Percentiles rank a stretch among this genome's conserved stretches.
Evolutionary conservation across 2,797 vertebrate genomes (phyloP).

Genomic region (Arctocebus calabarensis): DNA sequence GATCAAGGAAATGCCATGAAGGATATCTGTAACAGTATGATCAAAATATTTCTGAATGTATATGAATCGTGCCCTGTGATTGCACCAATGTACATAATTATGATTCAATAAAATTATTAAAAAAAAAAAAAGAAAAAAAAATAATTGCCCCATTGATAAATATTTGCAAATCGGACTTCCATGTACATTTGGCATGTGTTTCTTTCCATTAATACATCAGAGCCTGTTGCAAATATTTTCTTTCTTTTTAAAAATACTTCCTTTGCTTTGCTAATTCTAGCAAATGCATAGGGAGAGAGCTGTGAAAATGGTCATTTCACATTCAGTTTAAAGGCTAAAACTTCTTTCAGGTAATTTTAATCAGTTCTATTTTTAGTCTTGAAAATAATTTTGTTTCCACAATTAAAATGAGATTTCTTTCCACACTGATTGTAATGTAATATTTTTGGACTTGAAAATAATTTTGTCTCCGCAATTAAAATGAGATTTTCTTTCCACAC

Average conservation of each 20-base stretch:
- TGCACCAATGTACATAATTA: too few species aligned
- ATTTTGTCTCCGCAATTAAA: constrained; percentile 56
- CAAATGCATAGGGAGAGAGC: background rate
- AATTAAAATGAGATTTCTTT: constrained; percentile 23
- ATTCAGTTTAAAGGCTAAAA: constrained; percentile 30
- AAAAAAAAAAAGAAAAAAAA: too few species aligned
- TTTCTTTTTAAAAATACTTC: background rate
- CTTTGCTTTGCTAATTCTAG: background rate
- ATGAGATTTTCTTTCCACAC: background rate
- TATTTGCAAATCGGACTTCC: constrained; percentile 37
- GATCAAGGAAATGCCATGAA: too few species aligned
- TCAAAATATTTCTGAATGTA: too few species aligned
- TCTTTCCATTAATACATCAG: constrained; percentile 42
- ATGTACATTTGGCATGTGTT: constrained; percentile 26
- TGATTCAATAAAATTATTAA: too few species aligned
- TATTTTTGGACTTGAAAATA: constrained; percentile 50
- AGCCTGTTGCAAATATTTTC: background rate
- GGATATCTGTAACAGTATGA: too few species aligned
- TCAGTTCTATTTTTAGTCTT: constrained; percentile 26
- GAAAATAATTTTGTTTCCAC: constrained; percentile 62
- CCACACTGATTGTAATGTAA: background rate
- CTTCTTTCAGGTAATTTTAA: constrained; percentile 35
- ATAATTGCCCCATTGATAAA: background rate
- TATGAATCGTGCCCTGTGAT: too few species aligned
- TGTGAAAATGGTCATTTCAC: constrained; percentile 10